Base-by-base conservation (phyloP, 2,888 invertebrate species). In the Synanthedon myopaeformis region DNA sequence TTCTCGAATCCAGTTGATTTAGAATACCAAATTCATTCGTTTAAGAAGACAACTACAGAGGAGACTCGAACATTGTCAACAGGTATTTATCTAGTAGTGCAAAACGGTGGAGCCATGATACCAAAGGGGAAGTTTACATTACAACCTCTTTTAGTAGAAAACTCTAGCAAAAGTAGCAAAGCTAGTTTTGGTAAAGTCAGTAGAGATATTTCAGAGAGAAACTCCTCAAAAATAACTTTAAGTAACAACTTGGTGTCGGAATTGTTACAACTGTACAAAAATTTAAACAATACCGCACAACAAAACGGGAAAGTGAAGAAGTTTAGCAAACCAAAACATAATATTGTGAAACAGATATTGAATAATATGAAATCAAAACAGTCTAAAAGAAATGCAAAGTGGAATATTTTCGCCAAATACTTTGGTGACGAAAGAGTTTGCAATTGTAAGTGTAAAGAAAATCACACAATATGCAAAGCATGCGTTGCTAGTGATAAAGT, bases 401-500 rank as follows among this genome's bases (percentile, higher is more conserved):
- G 75, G 77, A 65, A 72, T 1, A 56, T 58, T 2, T 52, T 84
- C 0, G 79, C 71, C 55, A 68, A 67, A 17, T 71, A 64, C 55
- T 79, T 84, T 51, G 74, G 75, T 2, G 67, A 75, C 17, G 76
- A 81, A 1, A 70, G 74, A 64, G 73, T 74, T 17, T 81, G 82
- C 51, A 62, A 61, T 35, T 85, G 84, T 56, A 74, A 70, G 56
- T 82, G 81, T 52, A 73, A 63, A 58, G 63, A 63, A 0, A 76
- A 83, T 50, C 63, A 63, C 53, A 70, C 78, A 0, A 74, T 86
- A 76, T 85, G 85, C 48, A 67, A 61, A 51, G 70, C 73, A 2
- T 86, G 85, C 56, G 78, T 78, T 1, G 81, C 81, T 0, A 76
- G 76, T 53, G 79, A 85, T 53, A 70, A 72, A 2, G 82, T 86